A percentile compares a stretch with the other conserved stretches of the same genome.
These are phyloP conservation scores for Hirtodrosophila duncani DNA, from an alignment of 2,888 invertebrate genomes.

Conservation along the genomic window DNA sequence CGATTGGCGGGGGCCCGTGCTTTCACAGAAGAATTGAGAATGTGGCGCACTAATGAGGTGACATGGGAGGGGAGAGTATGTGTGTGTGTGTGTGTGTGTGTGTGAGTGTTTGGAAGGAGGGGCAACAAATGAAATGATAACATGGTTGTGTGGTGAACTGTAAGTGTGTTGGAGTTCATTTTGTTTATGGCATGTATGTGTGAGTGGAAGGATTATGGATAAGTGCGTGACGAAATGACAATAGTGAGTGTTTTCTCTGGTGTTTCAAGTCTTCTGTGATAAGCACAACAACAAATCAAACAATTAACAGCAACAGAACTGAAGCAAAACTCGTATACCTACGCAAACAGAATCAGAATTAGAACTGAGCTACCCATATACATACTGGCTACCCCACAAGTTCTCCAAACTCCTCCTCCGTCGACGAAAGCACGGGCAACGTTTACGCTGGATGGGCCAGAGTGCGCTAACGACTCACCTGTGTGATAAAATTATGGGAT, in stretches of 20 bases:
- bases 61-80: conserved; percentile 28
- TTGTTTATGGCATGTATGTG: conserved; percentile 18
- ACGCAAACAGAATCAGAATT: conserved; percentile 38
- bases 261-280: conserved; percentile 78
- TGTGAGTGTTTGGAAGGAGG: conserved; percentile 1
- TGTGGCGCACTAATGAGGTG: conserved; percentile 76
- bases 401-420: conserved; percentile 74
- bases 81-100: conserved; percentile 33
- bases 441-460: conserved; percentile 44
- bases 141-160: conserved; percentile 26
- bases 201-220: conserved; percentile 43
- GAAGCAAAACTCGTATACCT: conserved; percentile 72
- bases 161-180: conserved; percentile 1
- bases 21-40: conserved; percentile 79
- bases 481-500: conserved; percentile 91
- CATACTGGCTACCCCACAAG: conserved; percentile 57
- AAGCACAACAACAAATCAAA: conserved; percentile 73
- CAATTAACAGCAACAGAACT: conserved; percentile 60
- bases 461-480: conserved; percentile 80
- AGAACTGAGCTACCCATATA: conserved; percentile 15
- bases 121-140: conserved; percentile 41
- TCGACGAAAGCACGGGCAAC: conserved; percentile 79
- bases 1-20: conserved; percentile 78
- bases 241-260: conserved; percentile 64
- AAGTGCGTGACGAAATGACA: conserved; percentile 67